These are phyloP conservation scores for Erithacus rubecula DNA, from an alignment of 2,797 vertebrate species.

Conservation along the genomic window DNA sequence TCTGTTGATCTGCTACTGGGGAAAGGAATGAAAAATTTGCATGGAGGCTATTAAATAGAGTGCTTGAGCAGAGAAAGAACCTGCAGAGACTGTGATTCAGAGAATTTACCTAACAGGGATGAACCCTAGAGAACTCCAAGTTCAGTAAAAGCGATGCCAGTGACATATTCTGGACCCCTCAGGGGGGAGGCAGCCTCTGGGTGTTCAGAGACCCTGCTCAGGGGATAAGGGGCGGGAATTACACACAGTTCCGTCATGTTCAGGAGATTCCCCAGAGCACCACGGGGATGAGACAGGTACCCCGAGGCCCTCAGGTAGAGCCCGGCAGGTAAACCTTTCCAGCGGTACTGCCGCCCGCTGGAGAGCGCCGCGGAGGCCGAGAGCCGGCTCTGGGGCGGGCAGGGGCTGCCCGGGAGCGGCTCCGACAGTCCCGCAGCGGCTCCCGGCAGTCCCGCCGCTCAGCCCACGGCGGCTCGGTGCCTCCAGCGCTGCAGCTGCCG, in stretches of 20 bases:
- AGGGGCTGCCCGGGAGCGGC: not conserved
- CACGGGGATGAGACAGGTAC: too few species aligned
- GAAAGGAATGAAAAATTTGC: not conserved
- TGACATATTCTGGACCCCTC: not conserved
- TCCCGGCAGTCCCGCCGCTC: not conserved
- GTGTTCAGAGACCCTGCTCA: not conserved
- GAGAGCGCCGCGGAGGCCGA: not conserved
- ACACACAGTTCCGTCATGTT: accelerated
- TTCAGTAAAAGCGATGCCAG: not conserved
- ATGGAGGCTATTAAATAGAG: not conserved
- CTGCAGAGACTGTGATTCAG: not conserved
- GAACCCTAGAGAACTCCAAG: not conserved
- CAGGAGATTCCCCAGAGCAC: not conserved
- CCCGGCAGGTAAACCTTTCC: too few species aligned
- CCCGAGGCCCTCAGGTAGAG: not conserved
- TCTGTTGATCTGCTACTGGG: not conserved
- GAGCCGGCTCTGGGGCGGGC: not conserved
- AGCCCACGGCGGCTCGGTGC: not conserved
- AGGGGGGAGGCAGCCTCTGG: not conserved
- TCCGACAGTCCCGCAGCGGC: not conserved
- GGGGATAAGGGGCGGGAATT: not conserved
- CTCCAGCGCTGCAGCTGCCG: not conserved
- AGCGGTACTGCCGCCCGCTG: not conserved
- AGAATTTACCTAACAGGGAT: not conserved
- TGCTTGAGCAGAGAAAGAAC: not conserved